Base-by-base conservation (phyloP, 2,888 invertebrate species). In the Leptopilina syphax region DNA sequence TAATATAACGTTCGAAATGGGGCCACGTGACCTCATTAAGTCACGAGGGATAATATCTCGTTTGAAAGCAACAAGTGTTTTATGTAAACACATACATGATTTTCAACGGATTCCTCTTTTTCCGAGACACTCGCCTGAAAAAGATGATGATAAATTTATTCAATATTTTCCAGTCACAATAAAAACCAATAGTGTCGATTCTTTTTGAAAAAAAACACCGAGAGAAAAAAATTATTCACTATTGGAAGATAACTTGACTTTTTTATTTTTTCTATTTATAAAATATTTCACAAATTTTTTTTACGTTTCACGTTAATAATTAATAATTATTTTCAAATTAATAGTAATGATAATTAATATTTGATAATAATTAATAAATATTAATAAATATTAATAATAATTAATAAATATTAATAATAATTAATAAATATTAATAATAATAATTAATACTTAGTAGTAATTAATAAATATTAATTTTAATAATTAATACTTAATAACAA, bases 1-100 rank as follows among this genome's bases (percentile, higher is more conserved):
- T 83, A 84, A 84, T 82, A 82, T 84, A 83, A 82, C 81, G 50
- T 41, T 34, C 65, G 80, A 82, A 84, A 82, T 80, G 79, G 82
- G 84, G 84, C 65, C 82, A 82, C 73, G 54, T 81, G 81, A 66
- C 79, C 81, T 80, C 81, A 80, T 84, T 84, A 79, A 77, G 76
- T 27, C 76, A 70, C 78, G 78, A 80, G 79, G 80, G 82, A 73
- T 80, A 80, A 24, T 79, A 80, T 81, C 81, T 73, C 73, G 73
- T 73, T 73, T 73, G 73, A 73, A 73, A 73, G 73, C 73, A 73
- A 57, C 73, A 73, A 73, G 73, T 57, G 73, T 73, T 73, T 34
- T 73, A n/a, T 57, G 54, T 73, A 34, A 73, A 73, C 54, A 73
- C 70, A 24, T 54, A 73, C 34, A 34, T 70, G 34, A 70, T 70